Base-by-base conservation (phyloP, 2,888 invertebrate species). In the Synergus umbraculus region DNA sequence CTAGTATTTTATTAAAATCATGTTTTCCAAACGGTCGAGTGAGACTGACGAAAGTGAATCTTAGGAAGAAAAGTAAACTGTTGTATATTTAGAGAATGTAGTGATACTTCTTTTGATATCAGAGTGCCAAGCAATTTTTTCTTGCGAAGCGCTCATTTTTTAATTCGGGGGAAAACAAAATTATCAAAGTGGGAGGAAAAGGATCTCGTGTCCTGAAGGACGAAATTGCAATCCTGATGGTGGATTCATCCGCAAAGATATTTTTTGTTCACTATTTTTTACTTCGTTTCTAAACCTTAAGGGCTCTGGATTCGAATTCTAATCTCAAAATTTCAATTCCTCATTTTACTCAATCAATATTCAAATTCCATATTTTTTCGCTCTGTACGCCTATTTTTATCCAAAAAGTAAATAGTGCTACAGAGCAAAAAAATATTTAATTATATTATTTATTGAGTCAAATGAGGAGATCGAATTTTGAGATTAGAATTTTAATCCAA, bases 191-290 rank as follows among this genome's bases (percentile, higher is more conserved):
- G 22, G 2, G 10, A 13, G 46, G 29, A 22, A 49, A 49, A 5
- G 8, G n/a, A 65, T 5, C 41, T 8, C 41, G 15, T 69, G 46
- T 10, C n/a, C 37, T 15, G 29, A 73, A 37, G 54, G 69, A 73
- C 73, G 73, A 73, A 73, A 73, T 73, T 73, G 37, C 73, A 73
- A 73, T 73, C 73, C 73, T 73, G 73, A 73, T 67, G 44, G 46
- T 67, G 67, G 22, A 22, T 73, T 73, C 29, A 73, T 73, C 54
- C 73, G 73, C 73, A 60, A 60, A 60, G 22, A 60, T 60, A 12
- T 22, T 18, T 60, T 60, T 22, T 60, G 18, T 60, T 60, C 37
- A 37, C 37, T 37, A 37, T 29, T 4, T 37, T 37, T 37, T 5
- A 37, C 37, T 37, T 37, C 37, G 37, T 37, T 37, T 37, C 4